Conservation (phyloP, 2,888 invertebrate species). For the Lasioglossum lativentre region DNA sequence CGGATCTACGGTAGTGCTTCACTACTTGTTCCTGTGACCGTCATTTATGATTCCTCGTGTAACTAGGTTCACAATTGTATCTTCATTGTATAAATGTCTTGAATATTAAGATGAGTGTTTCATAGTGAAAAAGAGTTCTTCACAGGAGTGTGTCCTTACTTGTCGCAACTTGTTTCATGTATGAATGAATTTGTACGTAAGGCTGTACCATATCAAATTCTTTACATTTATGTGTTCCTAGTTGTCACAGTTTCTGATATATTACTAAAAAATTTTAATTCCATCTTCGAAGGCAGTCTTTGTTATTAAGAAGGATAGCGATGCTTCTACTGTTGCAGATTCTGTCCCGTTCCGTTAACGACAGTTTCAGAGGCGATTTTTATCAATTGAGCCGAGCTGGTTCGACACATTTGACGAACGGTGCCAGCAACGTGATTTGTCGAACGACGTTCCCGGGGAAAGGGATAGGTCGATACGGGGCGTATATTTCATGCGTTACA, state of each 20-base stretch:
- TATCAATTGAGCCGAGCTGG: background rate
- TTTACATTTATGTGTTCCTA: too few relatives aligned
- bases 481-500: background rate
- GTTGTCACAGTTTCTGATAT: too few relatives aligned
- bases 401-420: conserved; percentile 1
- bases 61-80: too few relatives aligned
- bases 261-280: too few relatives aligned
- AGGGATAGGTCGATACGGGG: background rate
- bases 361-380: background rate
- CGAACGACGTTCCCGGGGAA: background rate
- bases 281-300: background rate
- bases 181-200: too few relatives aligned
- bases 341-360: background rate
- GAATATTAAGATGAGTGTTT: background rate
- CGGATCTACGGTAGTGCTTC: background rate
- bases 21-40: background rate
- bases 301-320: background rate
- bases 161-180: too few relatives aligned
- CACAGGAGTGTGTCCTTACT: too few relatives aligned
- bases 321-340: background rate
- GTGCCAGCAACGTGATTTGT: background rate
- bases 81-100: too few relatives aligned
- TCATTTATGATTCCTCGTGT: too few relatives aligned
- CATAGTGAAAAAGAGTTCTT: too few relatives aligned
- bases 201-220: too few relatives aligned